Percentiles rank a stretch among this genome's conserved stretches.
Conservation (phyloP, 92 coral and sea anemone genomes). For the Hydrozoanthus gracilis region DNA sequence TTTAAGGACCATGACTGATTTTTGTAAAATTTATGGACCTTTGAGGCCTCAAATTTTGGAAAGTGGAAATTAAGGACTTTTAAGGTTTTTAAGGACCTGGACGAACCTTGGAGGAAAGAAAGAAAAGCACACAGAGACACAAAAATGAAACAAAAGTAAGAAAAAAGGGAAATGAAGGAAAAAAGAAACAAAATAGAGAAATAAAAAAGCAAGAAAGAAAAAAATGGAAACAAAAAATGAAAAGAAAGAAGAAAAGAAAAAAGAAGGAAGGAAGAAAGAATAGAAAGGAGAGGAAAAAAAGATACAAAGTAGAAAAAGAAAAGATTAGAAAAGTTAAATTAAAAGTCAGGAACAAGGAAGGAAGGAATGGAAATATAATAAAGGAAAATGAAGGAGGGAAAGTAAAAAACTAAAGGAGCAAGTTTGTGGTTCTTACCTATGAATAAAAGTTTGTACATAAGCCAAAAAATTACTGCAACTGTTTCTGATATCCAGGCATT, state of each 20-base stretch:
- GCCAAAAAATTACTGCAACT: conserved; percentile 76
- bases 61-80: too few species aligned
- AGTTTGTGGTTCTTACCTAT: conserved; percentile 49
- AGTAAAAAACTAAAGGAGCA: neutral
- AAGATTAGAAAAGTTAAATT: neutral
- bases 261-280: neutral
- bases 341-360: neutral
- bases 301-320: neutral
- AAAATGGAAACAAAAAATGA: neutral
- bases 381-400: neutral
- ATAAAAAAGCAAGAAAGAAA: neutral
- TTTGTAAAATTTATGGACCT: too few species aligned
- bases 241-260: neutral
- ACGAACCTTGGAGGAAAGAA: neutral
- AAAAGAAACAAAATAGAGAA: neutral
- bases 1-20: too few species aligned
- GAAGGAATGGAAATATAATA: neutral
- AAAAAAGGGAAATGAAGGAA: neutral
- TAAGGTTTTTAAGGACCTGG: neutral
- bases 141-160: conserved; percentile 30
- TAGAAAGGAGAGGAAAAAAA: neutral
- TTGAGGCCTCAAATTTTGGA: too few species aligned
- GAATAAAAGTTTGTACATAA: conserved; percentile 68
- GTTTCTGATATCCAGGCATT: conserved; percentile 74
- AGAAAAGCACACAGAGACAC: neutral